These are phyloP conservation scores for Nesoenas mayeri DNA, from an alignment of 2,113 vertebrate species.

Conservation along the genomic window DNA sequence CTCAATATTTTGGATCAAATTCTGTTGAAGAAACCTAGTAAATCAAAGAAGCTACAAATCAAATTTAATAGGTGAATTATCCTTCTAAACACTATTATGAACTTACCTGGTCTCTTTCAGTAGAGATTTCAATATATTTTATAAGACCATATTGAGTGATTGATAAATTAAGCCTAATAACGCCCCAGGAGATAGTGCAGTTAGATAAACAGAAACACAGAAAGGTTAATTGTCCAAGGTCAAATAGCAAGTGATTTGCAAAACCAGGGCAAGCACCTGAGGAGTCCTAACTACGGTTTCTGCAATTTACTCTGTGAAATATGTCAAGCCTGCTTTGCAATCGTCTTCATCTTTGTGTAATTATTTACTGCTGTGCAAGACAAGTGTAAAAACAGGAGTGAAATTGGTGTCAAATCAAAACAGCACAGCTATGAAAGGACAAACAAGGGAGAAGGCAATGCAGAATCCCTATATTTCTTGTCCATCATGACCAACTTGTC, in stretches of 20 bases:
- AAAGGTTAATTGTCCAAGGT: constrained; percentile 35
- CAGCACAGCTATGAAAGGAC: neutral
- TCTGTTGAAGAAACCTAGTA: neutral
- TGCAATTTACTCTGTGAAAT: constrained; percentile 12
- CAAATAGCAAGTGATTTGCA: constrained; percentile 19
- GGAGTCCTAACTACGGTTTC: neutral
- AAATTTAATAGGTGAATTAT: neutral
- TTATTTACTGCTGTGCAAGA: constrained; percentile 21
- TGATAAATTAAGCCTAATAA: constrained; percentile 21
- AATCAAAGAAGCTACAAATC: neutral
- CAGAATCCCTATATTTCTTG: constrained; percentile 24
- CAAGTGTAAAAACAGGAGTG: neutral
- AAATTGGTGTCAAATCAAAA: constrained; percentile 23
- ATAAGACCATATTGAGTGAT: neutral
- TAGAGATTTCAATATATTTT: constrained; percentile 2
- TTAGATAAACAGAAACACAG: constrained; percentile 30
- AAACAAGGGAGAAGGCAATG: neutral
- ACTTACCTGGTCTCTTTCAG: neutral
- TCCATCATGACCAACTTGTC: neutral
- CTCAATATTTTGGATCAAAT: neutral
- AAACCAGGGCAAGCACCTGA: constrained; percentile 25
- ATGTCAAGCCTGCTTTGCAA: constrained; percentile 23
- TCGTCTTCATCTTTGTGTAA: constrained; percentile 30
- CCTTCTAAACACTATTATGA: neutral
- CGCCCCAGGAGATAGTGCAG: neutral